Percentiles rank a stretch among this genome's conserved stretches.
Evolutionary conservation across 2,888 invertebrate species (phyloP).

Genomic region (Tethea ocularis): DNA sequence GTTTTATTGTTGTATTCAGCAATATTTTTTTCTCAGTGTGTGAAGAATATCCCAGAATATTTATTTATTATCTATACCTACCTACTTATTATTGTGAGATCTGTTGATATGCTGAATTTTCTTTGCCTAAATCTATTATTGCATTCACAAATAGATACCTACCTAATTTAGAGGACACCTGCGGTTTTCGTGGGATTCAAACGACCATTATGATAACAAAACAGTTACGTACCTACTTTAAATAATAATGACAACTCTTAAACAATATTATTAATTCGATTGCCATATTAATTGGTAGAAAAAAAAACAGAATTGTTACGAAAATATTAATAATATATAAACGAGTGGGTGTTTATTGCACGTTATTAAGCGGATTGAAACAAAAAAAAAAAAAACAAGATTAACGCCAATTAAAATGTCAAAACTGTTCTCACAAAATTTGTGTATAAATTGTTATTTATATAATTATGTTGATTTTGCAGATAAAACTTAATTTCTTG

Average conservation of each 20-base stretch:
- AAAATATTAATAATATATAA: slow-evolving; percentile 6
- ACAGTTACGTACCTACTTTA: slow-evolving; percentile 8
- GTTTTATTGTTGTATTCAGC: too few relatives aligned
- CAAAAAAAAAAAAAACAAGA: slow-evolving; percentile 4
- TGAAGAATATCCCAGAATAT: too few relatives aligned
- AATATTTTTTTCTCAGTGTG: too few relatives aligned
- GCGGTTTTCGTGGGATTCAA: background rate
- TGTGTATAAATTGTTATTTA: slow-evolving; percentile 1
- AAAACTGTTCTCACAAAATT: slow-evolving; percentile 8
- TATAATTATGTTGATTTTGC: slow-evolving; percentile 8
- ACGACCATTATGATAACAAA: slow-evolving; percentile 1
- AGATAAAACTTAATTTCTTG: background rate
- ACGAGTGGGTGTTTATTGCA: slow-evolving; percentile 1
- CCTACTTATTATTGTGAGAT: too few relatives aligned
- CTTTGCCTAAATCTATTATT: background rate
- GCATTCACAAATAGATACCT: background rate
- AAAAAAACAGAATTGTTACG: background rate
- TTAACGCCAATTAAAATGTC: slow-evolving; percentile 6
- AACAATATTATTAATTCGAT: slow-evolving; percentile 8
- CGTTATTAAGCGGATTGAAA: background rate
- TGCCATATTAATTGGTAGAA: slow-evolving; percentile 7
- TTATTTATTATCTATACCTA: too few relatives aligned
- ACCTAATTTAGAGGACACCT: background rate
- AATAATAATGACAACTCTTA: background rate
- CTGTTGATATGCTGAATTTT: too few relatives aligned